These are phyloP conservation scores for Eupeodes luniger DNA, from an alignment of 2,888 invertebrate species.

Conservation along the genomic window DNA sequence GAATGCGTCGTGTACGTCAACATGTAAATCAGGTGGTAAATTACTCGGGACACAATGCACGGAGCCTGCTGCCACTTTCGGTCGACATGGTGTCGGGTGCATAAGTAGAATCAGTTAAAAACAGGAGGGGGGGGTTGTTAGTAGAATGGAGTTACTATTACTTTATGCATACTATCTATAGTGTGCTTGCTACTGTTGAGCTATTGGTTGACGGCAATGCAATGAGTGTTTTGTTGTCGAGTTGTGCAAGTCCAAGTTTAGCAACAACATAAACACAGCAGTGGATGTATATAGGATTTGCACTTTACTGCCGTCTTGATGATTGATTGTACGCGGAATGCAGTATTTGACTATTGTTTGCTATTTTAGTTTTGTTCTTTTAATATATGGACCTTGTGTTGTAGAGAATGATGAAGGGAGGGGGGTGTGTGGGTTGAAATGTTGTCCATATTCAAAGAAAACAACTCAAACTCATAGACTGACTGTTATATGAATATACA, in stretches of 20 bases:
- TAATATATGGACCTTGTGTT: not conserved
- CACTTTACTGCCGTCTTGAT: slow-evolving; percentile 69
- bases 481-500: not conserved
- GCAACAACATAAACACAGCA: slow-evolving; percentile 21
- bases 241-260: slow-evolving; percentile 41
- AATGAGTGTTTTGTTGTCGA: slow-evolving; percentile 28
- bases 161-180: too few species aligned
- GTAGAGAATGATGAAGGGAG: too few species aligned
- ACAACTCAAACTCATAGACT: not conserved
- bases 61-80: slow-evolving; percentile 63
- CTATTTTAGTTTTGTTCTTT: slow-evolving; percentile 42
- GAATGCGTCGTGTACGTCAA: slow-evolving; percentile 71
- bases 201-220: not conserved
- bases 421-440: not conserved
- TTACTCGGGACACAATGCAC: slow-evolving; percentile 71
- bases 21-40: slow-evolving; percentile 77
- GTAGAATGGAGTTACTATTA: slow-evolving; percentile 22
- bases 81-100: slow-evolving; percentile 62
- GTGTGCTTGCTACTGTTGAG: slow-evolving; percentile 1
- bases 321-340: slow-evolving; percentile 73
- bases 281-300: slow-evolving; percentile 45
- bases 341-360: slow-evolving; percentile 69
- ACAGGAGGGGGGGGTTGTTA: too few species aligned
- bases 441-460: slow-evolving; percentile 18
- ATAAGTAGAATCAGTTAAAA: slow-evolving; percentile 23